Base-by-base conservation (phyloP, 2,888 invertebrate genomes). In the Amphipyra tragopoginis region DNA sequence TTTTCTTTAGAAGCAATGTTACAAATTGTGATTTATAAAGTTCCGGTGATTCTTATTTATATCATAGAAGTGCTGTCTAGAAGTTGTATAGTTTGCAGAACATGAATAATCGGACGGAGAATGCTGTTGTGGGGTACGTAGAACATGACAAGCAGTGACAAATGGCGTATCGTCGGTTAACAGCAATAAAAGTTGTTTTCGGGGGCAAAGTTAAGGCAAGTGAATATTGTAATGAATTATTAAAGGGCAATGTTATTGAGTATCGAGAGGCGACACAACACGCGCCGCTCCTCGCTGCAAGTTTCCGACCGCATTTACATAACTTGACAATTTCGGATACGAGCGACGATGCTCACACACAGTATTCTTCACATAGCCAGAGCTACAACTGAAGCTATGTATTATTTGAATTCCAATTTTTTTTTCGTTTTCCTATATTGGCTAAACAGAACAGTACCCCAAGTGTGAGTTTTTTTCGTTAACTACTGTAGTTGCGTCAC, bases 241-340 rank as follows among this genome's bases (percentile, higher is more conserved):
- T 70, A 67, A 79, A 62, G 54, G 38, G 57, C 50, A 59, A 55
- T 62, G 51, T 64, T 62, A 68, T 70, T 62, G 67, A 57, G 65
- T 73, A 67, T 65, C 43, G 64, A 13, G 47, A 50, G 59, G 62
- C 50, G 54, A 57, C 52, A 55, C 66, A 47, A 65, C 59, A 61
- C 40, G 63, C 59, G 57, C 36, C 50, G 13, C 50, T 65, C 55
- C 44, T 55, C 55, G 57, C 54, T 69, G 74, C 74, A 75, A 80
- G 65, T 75, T 80, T 62, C 62, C 72, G 63, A 67, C 72, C 56
- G 59, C 68, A 78, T 84, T 83, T 75, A 77, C 81, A 80, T 76
- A 77, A 82, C 77, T 82, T 79, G 71, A 77, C 75, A 77, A 79
- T 80, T 80, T 77, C 34, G 74, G 71, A 65, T 71, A 66, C 68